phyloP scores from a whole-genome alignment of 2,797 vertebrate genomes.

The Microhierax caerulescens region DNA sequence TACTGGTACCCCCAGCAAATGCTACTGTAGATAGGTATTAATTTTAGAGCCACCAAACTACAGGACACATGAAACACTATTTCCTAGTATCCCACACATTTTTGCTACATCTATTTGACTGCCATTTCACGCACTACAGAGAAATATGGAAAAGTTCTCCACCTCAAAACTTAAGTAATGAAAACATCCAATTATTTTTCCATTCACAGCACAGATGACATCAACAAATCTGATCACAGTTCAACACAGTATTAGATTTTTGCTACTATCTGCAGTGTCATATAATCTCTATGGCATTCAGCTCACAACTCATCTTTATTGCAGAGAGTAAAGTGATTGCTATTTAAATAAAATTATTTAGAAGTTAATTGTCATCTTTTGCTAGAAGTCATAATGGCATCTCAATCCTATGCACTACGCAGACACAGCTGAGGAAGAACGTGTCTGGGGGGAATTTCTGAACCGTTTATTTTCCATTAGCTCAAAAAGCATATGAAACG shows the following conservation, averaged over 20 bases:
- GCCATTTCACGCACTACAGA: background rate
- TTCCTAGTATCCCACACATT: background rate
- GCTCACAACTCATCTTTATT: background rate
- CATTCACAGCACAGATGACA: background rate
- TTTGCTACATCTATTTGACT: background rate
- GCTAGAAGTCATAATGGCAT: background rate
- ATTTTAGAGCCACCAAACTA: background rate
- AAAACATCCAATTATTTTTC: background rate
- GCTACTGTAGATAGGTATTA: background rate
- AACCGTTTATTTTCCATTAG: background rate
- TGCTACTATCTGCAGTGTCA: background rate
- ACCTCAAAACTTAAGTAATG: background rate
- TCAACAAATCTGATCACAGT: background rate
- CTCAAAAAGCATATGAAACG: background rate
- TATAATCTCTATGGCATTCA: background rate
- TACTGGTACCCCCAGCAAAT: background rate
- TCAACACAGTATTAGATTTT: background rate
- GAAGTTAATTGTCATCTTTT: background rate
- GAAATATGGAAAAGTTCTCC: fast-evolving
- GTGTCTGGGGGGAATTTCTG: background rate
- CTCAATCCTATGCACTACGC: background rate
- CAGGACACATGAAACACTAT: background rate
- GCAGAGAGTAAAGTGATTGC: background rate
- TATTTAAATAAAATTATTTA: background rate
- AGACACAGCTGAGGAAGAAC: background rate